Conservation (phyloP, 2,797 vertebrate species). For the Crenichthys baileyi region DNA sequence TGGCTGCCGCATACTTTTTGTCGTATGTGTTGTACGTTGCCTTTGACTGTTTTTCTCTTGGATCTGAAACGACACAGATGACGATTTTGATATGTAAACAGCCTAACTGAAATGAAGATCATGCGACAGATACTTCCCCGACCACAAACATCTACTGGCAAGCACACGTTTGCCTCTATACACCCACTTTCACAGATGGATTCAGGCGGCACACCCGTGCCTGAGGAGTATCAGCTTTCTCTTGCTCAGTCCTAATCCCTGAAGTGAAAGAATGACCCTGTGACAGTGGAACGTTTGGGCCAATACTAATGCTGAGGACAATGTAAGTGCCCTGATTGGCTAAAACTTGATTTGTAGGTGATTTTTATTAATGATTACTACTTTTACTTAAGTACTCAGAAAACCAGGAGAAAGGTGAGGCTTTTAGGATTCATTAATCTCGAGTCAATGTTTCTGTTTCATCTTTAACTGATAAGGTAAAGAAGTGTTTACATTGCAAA, state of each 20-base stretch:
- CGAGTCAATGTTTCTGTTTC: constrained; percentile 2
- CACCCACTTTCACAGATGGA: constrained; percentile 21
- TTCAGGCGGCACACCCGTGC: constrained; percentile 46
- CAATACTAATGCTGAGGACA: constrained; percentile 3
- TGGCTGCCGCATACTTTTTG: no score
- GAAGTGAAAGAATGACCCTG: constrained; percentile 20
- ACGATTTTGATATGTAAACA: background rate
- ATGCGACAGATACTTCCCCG: background rate
- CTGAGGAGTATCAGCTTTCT: constrained; percentile 35
- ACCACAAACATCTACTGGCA: constrained; percentile 24
- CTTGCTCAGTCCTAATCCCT: constrained; percentile 25
- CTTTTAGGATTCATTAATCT: background rate
- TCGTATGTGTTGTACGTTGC: no score
- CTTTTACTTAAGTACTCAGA: background rate
- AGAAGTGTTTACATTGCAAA: constrained; percentile 26
- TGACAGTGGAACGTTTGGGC: background rate
- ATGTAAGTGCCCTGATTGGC: constrained; percentile 7
- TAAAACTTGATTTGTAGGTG: constrained; percentile 13
- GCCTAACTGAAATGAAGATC: constrained; percentile 28
- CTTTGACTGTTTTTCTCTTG: background rate
- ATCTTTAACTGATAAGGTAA: constrained; percentile 12
- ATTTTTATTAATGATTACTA: constrained; percentile 17
- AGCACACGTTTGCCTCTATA: constrained; percentile 1
- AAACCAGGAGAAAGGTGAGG: constrained; percentile 12
- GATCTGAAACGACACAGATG: constrained; percentile 16